Evolutionary conservation across 2,113 vertebrate genomes (phyloP).

Genomic region (Hydrolagus affinis): DNA sequence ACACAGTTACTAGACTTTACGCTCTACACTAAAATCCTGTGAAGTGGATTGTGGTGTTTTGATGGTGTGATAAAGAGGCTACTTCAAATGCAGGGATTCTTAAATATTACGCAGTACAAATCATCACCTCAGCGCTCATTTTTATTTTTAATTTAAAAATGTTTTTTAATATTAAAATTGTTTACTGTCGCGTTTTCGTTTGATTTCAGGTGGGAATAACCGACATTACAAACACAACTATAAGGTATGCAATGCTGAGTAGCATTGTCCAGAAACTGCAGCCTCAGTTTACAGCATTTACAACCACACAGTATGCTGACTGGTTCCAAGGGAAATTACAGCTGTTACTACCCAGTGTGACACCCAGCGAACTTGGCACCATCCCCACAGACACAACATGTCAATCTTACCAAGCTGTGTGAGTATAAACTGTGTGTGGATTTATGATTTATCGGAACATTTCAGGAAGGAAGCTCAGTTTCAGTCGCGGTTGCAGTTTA

Average conservation of each 20-base stretch:
- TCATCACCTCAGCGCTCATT: no score
- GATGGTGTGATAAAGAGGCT: no score
- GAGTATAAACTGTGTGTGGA: neutral
- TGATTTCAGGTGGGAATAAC: conserved; percentile 13
- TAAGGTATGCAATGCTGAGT: neutral
- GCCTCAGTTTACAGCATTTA: conserved; percentile 14
- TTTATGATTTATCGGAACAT: no score
- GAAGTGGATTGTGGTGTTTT: no score
- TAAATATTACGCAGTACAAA: no score
- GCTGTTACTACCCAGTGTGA: conserved; percentile 4
- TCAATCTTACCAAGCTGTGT: conserved; percentile 2
- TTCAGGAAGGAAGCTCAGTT: no score
- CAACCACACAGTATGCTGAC: neutral
- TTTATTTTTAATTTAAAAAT: no score
- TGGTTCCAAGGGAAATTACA: conserved; percentile 13
- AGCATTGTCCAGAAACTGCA: neutral
- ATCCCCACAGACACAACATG: conserved; percentile 10
- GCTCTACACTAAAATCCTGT: no score
- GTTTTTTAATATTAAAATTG: no score
- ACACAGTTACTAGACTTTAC: no score
- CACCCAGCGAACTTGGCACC: neutral
- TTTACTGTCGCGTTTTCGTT: neutral
- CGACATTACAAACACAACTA: neutral
- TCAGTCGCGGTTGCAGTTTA: no score
- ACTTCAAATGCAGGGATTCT: no score